Conservation (phyloP, 2,797 vertebrate genomes). For the Poecile montanus region DNA sequence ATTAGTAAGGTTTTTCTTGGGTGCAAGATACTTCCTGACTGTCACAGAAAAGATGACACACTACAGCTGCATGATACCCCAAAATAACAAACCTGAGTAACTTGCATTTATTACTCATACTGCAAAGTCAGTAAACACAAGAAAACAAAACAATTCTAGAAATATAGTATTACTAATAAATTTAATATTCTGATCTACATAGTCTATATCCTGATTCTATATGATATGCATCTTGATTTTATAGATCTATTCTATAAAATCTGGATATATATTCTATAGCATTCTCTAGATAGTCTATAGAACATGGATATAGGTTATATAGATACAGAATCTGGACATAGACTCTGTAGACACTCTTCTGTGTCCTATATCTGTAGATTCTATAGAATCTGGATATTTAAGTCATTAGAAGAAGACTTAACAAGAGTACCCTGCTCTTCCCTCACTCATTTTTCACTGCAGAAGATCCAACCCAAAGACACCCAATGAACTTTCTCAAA, state of each 20-base stretch:
- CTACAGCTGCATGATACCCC: not conserved
- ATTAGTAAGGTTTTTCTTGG: not conserved
- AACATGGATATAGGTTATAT: fast-evolving
- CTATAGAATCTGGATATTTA: not conserved
- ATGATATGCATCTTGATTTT: fast-evolving
- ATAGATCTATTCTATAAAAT: not conserved
- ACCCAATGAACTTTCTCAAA: not conserved
- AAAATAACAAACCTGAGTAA: not conserved
- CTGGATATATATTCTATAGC: not conserved
- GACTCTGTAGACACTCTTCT: not conserved
- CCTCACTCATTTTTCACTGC: fast-evolving
- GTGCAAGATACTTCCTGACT: not conserved
- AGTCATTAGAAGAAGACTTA: not conserved
- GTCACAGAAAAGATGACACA: not conserved
- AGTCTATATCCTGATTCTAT: not conserved
- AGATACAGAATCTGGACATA: not conserved
- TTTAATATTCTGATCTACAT: not conserved
- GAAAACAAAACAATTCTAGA: not conserved
- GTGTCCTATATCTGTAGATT: not conserved
- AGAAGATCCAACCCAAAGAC: not conserved
- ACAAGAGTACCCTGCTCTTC: not conserved
- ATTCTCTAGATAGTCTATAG: not conserved
- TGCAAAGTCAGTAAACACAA: not conserved
- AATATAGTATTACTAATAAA: not conserved
- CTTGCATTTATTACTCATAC: not conserved